phyloP scores from a whole-genome alignment of 2,888 invertebrate genomes.

The Homarus gammarus region DNA sequence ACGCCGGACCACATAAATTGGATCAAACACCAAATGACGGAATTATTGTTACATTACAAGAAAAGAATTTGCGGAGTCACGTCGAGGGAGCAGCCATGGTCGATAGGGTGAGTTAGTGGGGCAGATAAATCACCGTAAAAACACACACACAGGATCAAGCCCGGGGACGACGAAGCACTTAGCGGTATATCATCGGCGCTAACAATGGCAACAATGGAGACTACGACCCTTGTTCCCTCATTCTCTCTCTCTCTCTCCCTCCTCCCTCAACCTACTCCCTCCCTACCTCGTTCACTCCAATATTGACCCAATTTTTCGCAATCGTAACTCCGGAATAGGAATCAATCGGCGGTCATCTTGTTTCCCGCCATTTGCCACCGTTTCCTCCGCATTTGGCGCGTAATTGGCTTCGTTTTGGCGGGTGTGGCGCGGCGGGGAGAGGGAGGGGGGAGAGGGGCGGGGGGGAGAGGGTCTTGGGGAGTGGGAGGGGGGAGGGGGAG shows the following conservation, averaged over 20 bases:
- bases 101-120: too few species aligned
- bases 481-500: background rate
- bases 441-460: background rate
- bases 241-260: background rate
- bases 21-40: too few species aligned
- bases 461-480: background rate
- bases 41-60: too few species aligned
- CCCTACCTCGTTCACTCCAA: background rate
- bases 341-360: conserved; percentile 24
- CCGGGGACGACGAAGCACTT: too few species aligned
- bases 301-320: conserved; percentile 25
- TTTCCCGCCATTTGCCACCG: conserved; percentile 5
- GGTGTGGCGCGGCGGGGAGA: background rate
- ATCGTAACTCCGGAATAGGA: conserved; percentile 7
- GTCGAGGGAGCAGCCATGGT: too few species aligned
- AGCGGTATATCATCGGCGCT: too few species aligned
- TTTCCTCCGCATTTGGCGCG: conserved; percentile 26
- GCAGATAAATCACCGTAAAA: too few species aligned
- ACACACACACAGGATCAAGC: too few species aligned
- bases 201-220: too few species aligned
- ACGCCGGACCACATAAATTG: too few species aligned
- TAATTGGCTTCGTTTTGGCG: conserved; percentile 3
- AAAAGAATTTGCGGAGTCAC: too few species aligned
- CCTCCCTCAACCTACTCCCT: background rate
- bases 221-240: too few species aligned